Conservation (phyloP, 2,888 invertebrate species). For the Metallyticus violacea region DNA sequence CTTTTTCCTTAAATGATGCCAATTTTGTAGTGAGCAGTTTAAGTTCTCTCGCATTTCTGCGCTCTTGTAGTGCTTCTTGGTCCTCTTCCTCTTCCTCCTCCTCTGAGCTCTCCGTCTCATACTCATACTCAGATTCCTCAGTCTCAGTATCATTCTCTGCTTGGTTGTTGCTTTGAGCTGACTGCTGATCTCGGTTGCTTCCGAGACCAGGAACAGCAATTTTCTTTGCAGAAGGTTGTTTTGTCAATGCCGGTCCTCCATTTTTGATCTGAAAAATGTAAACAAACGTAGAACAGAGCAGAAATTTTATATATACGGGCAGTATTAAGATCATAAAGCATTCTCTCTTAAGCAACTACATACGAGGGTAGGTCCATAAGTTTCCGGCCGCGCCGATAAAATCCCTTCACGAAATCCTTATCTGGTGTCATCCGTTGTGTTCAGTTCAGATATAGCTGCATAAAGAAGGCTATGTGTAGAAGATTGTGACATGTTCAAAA, state of each 20-base stretch:
- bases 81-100: conserved; percentile 41
- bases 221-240: conserved; percentile 39
- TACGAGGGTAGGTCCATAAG: too few relatives aligned
- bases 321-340: too few relatives aligned
- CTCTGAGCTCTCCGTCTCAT: conserved; percentile 62
- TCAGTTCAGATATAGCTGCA: too few relatives aligned
- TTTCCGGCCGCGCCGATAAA: too few relatives aligned
- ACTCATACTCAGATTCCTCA: conserved; percentile 60
- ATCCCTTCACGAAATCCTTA: too few relatives aligned
- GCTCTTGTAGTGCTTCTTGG: conserved; percentile 48
- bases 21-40: conserved; percentile 58
- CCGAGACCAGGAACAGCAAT: conserved; percentile 23
- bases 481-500: too few relatives aligned
- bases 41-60: conserved; percentile 63
- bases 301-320: too few relatives aligned
- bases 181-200: neutral
- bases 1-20: conserved; percentile 40
- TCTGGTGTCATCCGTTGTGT: too few relatives aligned
- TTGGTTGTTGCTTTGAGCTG: neutral
- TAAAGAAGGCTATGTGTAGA: too few relatives aligned
- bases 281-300: too few relatives aligned
- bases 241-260: conserved; percentile 33
- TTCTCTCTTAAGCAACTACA: too few relatives aligned
- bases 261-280: neutral
- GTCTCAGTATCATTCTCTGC: conserved; percentile 51